phyloP scores from a whole-genome alignment of 1,140 invertebrate species.

The Papilio aristodemus region DNA sequence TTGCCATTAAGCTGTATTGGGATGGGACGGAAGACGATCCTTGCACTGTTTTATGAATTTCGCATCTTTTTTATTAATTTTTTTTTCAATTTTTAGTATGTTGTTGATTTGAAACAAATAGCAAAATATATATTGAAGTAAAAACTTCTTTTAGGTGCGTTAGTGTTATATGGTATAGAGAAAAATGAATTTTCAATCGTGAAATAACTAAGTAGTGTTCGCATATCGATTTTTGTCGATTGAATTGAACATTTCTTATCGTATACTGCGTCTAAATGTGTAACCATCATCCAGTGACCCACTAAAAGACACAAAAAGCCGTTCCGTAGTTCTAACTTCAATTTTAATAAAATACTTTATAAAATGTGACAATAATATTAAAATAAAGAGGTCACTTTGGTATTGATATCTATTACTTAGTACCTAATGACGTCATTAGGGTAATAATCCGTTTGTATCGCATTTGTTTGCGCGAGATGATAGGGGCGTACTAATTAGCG shows the following conservation, averaged over 20 bases:
- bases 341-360: not conserved
- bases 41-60: not conserved
- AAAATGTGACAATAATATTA: not conserved
- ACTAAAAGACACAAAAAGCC: too few species aligned
- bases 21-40: not conserved
- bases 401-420: conserved; percentile 15
- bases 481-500: conserved; percentile 52
- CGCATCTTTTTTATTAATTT: not conserved
- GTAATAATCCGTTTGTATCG: conserved; percentile 37
- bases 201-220: too few species aligned
- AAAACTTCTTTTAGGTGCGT: too few species aligned
- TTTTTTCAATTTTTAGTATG: not conserved
- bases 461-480: conserved; percentile 45
- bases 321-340: too few species aligned
- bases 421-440: conserved; percentile 45
- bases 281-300: too few species aligned
- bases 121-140: too few species aligned
- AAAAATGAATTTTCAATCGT: too few species aligned
- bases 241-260: too few species aligned
- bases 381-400: conserved; percentile 5
- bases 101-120: too few species aligned
- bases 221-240: too few species aligned
- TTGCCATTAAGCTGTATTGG: not conserved
- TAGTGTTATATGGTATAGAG: too few species aligned
- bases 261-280: too few species aligned